Conservation (phyloP, 2,113 vertebrate genomes). For the Gobio gobio region DNA sequence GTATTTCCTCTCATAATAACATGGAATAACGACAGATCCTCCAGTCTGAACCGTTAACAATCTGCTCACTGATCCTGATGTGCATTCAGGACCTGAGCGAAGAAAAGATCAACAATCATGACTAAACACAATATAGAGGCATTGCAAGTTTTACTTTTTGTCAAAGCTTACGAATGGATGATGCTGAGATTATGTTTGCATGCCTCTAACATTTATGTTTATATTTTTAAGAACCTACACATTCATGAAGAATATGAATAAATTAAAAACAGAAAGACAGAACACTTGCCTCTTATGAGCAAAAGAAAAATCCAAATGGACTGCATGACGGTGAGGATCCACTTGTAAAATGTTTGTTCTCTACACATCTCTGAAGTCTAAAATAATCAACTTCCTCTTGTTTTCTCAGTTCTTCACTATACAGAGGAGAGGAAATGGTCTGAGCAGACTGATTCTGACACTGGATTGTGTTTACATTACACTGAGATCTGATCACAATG, state of each 20-base stretch:
- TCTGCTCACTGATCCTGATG: background rate
- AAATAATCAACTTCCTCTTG: background rate
- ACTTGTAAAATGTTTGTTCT: background rate
- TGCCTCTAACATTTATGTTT: background rate
- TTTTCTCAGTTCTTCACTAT: no score
- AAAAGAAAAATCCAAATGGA: background rate
- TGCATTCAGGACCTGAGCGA: no score
- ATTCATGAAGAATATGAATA: background rate
- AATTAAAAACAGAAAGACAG: background rate
- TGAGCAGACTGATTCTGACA: no score
- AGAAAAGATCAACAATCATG: no score
- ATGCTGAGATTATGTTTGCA: background rate
- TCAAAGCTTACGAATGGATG: background rate
- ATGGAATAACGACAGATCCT: conserved; percentile 42
- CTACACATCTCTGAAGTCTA: background rate
- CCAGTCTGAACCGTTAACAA: conserved; percentile 3
- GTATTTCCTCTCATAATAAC: conserved; percentile 33
- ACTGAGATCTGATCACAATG: no score
- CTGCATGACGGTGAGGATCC: background rate
- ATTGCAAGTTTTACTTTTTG: background rate
- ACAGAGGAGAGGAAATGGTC: no score
- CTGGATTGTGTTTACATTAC: no score
- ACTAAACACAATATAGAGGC: no score
- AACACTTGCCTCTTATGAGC: conserved; percentile 15
- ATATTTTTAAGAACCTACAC: background rate